Conservation (phyloP, 1,140 invertebrate species). For the Dreissena polymorpha region DNA sequence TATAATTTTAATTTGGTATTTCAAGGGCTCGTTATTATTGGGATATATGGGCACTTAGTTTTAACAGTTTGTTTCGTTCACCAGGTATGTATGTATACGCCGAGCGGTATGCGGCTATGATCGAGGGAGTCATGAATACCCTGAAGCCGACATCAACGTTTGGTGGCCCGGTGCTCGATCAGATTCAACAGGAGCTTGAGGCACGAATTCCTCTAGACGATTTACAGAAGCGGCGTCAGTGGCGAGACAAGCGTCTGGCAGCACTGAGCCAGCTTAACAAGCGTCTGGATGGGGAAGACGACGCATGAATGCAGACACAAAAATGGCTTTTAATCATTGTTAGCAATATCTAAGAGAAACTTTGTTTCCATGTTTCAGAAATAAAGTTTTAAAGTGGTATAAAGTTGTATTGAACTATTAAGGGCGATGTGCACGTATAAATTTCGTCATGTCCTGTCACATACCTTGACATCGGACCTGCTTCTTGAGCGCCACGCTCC, state of each 20-base stretch:
- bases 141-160: slow-evolving; percentile 59
- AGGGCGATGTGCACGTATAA: too few relatives aligned
- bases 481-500: too few relatives aligned
- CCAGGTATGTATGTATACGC: slow-evolving; percentile 86
- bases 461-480: too few relatives aligned
- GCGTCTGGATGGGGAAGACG: slow-evolving; percentile 77
- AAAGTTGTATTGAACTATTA: too few relatives aligned
- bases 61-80: not conserved
- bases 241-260: slow-evolving; percentile 92
- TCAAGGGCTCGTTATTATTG: not conserved
- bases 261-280: slow-evolving; percentile 91
- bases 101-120: slow-evolving; percentile 83
- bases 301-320: not conserved
- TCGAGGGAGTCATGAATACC: slow-evolving; percentile 59
- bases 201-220: slow-evolving; percentile 85
- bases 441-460: too few relatives aligned
- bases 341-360: too few relatives aligned
- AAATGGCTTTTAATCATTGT: not conserved
- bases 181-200: slow-evolving; percentile 63
- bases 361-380: too few relatives aligned
- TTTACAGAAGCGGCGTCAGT: slow-evolving; percentile 87
- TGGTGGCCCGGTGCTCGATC: slow-evolving; percentile 61
- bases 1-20: slow-evolving; percentile 22
- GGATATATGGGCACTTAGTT: too few relatives aligned
- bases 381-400: too few relatives aligned